Percentiles rank a stretch among this genome's conserved stretches.
phyloP scores from a whole-genome alignment of 2,888 invertebrate species.

The Pediacus dermestoides region DNA sequence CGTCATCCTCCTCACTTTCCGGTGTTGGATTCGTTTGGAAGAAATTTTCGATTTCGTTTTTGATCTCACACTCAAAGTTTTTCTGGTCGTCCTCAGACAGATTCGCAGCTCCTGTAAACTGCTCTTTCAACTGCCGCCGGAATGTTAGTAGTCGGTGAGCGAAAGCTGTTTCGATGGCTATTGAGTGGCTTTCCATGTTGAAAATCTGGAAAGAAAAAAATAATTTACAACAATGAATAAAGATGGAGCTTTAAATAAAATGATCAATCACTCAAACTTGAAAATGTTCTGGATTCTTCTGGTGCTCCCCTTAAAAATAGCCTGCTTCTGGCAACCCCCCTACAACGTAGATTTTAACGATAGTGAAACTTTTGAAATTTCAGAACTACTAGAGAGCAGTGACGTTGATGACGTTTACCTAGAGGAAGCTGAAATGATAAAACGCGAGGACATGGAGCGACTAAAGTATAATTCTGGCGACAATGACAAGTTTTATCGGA shows the following conservation, averaged over 20 bases:
- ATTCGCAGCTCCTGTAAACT: too few species aligned
- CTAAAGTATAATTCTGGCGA: constrained; percentile 9
- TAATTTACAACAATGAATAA: constrained; percentile 11
- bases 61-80: too few species aligned
- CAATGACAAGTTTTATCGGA: constrained; percentile 24
- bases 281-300: neutral
- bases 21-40: constrained; percentile 41
- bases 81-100: too few species aligned
- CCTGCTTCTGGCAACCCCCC: constrained; percentile 43
- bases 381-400: constrained; percentile 42
- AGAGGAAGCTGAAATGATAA: constrained; percentile 44
- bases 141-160: too few species aligned
- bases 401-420: constrained; percentile 45
- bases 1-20: constrained; percentile 33
- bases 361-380: constrained; percentile 44
- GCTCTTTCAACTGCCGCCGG: too few species aligned
- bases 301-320: too few species aligned
- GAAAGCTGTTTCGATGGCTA: constrained; percentile 65
- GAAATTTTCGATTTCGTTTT: constrained; percentile 43
- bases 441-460: constrained; percentile 23
- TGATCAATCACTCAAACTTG: neutral
- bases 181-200: constrained; percentile 60
- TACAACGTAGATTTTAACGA: constrained; percentile 43
- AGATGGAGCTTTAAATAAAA: neutral
- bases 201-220: constrained; percentile 59